phyloP scores from a whole-genome alignment of 2,113 vertebrate species.

The Lonchura striata region DNA sequence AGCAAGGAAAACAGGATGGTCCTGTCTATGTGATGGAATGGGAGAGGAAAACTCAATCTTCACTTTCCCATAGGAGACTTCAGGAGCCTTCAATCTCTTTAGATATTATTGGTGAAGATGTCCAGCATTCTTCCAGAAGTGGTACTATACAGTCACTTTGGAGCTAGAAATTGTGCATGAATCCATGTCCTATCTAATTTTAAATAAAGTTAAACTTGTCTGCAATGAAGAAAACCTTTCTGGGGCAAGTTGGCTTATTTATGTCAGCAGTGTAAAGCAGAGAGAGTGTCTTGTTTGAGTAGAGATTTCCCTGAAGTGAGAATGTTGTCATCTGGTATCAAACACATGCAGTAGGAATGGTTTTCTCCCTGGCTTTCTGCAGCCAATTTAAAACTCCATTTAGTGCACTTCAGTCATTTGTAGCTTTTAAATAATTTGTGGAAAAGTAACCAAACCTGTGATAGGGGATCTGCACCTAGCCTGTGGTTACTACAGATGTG shows the following conservation, averaged over 20 bases:
- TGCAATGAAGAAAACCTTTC: not conserved
- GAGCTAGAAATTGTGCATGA: not conserved
- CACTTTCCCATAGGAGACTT: not conserved
- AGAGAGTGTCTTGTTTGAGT: not conserved
- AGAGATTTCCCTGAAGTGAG: not conserved
- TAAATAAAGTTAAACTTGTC: not conserved
- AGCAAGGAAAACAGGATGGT: not conserved
- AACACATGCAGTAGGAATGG: fast-evolving
- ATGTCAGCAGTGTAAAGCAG: not conserved
- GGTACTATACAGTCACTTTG: not conserved
- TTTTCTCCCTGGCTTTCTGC: not conserved
- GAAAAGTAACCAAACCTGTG: not conserved
- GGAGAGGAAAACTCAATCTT: not conserved
- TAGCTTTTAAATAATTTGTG: not conserved
- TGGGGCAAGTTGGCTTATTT: not conserved
- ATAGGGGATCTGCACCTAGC: not conserved
- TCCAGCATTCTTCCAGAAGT: not conserved
- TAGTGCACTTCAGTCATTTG: not conserved
- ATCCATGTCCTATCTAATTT: not conserved
- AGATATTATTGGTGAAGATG: fast-evolving
- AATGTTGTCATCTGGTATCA: fast-evolving
- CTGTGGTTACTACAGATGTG: not conserved
- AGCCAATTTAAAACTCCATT: not conserved
- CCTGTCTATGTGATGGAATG: not conserved
- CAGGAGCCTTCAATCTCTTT: not conserved